Evolutionary conservation across 2,797 vertebrate genomes (phyloP).

Genomic region (Macropus fuliginosus): DNA sequence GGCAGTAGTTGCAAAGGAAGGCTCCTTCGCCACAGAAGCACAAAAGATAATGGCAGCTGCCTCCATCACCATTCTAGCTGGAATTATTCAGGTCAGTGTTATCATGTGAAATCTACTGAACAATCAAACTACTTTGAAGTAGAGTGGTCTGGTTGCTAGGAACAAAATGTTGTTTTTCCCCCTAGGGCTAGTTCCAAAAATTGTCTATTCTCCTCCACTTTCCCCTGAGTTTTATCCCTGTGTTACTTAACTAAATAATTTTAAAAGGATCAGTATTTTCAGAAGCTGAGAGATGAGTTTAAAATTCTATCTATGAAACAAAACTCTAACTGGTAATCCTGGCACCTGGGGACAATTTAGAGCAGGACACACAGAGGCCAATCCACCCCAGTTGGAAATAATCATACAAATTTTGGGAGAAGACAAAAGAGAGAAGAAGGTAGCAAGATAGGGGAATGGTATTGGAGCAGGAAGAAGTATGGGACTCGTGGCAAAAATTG

Average conservation of each 20-base stretch:
- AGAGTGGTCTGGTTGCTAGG: background rate
- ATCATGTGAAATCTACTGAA: background rate
- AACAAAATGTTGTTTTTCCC: conserved; percentile 1
- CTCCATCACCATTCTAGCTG: conserved; percentile 91
- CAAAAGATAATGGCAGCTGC: conserved; percentile 91
- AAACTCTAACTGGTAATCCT: background rate
- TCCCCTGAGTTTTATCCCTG: conserved; percentile 6
- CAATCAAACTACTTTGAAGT: background rate
- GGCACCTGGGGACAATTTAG: background rate
- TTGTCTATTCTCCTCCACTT: background rate
- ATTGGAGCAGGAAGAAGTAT: background rate
- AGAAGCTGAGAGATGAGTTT: background rate
- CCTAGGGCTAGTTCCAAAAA: background rate
- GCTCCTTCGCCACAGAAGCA: conserved; percentile 72
- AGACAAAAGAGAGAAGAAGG: background rate
- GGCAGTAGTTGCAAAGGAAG: conserved; percentile 87
- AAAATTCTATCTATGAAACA: background rate
- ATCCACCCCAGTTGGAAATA: background rate
- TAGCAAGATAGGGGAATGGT: background rate
- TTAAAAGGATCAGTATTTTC: background rate
- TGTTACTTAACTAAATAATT: conserved; percentile 1
- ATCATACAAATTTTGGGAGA: background rate
- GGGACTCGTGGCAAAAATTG: background rate
- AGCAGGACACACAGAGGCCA: background rate
- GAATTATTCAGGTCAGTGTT: conserved; percentile 93